Conservation (phyloP, 2,113 vertebrate species). For the Plestiodon gilberti region DNA sequence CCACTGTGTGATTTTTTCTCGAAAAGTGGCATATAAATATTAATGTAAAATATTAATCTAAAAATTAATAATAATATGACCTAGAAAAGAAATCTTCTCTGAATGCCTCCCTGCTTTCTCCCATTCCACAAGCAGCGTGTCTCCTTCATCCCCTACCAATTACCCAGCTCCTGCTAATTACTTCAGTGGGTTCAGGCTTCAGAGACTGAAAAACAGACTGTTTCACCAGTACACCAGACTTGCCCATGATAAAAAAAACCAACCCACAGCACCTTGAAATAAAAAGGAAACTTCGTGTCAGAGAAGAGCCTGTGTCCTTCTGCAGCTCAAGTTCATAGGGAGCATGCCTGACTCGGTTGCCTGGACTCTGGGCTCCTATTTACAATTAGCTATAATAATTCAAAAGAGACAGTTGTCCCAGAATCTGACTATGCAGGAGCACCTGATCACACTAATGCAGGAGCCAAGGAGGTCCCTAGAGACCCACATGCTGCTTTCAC, state of each 20-base stretch:
- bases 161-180: conserved; percentile 15
- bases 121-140: not conserved
- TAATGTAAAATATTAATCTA: no score
- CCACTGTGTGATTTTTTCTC: no score
- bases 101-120: no score
- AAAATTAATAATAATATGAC: no score
- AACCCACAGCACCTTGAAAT: not conserved
- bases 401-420: conserved; percentile 65
- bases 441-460: conserved; percentile 66
- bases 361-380: conserved; percentile 17
- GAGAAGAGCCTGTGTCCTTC: not conserved
- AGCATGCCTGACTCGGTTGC: conserved; percentile 18
- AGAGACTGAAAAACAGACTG: conserved; percentile 39
- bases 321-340: not conserved
- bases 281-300: conserved; percentile 2
- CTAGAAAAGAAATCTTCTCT: not conserved
- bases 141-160: conserved; percentile 34
- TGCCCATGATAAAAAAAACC: not conserved
- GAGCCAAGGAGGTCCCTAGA: conserved; percentile 65
- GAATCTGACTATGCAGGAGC: conserved; percentile 61
- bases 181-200: conserved; percentile 40
- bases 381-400: conserved; percentile 73
- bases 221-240: conserved; percentile 13
- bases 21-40: no score
- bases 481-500: conserved; percentile 64